Evolutionary conservation across 2,888 invertebrate genomes (phyloP).

Genomic region (Mesorhabditis spiculigera): DNA sequence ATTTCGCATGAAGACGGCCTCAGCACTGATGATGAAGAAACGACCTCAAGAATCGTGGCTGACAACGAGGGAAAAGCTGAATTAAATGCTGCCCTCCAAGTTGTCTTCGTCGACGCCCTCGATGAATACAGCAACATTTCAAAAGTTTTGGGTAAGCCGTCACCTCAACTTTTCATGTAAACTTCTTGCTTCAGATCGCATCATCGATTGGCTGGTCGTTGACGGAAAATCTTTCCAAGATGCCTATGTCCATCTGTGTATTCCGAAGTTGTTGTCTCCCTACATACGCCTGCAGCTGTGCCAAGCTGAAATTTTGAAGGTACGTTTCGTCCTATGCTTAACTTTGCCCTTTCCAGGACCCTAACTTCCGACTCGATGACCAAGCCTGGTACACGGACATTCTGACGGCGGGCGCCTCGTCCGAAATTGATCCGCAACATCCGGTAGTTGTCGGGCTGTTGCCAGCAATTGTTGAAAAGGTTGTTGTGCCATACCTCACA

Average conservation of each 20-base stretch:
- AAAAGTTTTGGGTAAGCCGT: conserved; percentile 70
- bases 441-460: conserved; percentile 73
- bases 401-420: conserved; percentile 69
- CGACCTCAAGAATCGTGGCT: conserved; percentile 70
- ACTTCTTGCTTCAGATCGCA: background rate
- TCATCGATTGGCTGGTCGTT: conserved; percentile 77
- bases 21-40: conserved; percentile 93
- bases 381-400: conserved; percentile 80
- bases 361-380: conserved; percentile 69
- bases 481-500: conserved; percentile 81
- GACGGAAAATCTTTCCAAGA: conserved; percentile 80
- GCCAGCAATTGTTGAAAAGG: conserved; percentile 81
- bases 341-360: conserved; percentile 12
- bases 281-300: conserved; percentile 70
- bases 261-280: conserved; percentile 82
- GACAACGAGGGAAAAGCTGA: conserved; percentile 66
- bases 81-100: conserved; percentile 68
- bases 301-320: conserved; percentile 25
- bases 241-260: conserved; percentile 84
- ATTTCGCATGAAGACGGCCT: conserved; percentile 80
- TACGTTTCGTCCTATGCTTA: conserved; percentile 13
- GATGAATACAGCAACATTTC: conserved; percentile 80
- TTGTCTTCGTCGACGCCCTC: conserved; percentile 81
- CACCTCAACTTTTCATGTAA: background rate
- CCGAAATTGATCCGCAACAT: conserved; percentile 67